A percentile compares a stretch with the other conserved stretches of the same genome.
phyloP scores from a whole-genome alignment of 2,888 invertebrate genomes.

The Oscheius myriophilus region DNA sequence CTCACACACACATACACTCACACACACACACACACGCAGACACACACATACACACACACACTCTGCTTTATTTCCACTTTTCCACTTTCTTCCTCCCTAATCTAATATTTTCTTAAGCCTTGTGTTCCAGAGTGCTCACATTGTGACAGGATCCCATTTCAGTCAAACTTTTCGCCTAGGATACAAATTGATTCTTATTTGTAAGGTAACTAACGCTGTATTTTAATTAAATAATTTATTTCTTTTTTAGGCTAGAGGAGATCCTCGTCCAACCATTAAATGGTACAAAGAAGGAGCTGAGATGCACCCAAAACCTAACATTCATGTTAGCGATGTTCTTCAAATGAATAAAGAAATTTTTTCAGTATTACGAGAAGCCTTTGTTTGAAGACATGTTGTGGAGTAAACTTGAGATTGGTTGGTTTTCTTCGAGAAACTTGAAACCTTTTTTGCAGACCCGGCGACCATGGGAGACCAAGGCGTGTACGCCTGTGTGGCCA shows the following conservation, averaged over 20 bases:
- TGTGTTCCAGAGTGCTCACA: slow-evolving; percentile 66
- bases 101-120: too few species aligned
- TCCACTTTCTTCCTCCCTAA: too few species aligned
- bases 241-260: slow-evolving; percentile 81
- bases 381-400: slow-evolving; percentile 62
- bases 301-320: slow-evolving; percentile 77
- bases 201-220: slow-evolving; percentile 71
- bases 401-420: slow-evolving; percentile 69
- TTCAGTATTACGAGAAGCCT: slow-evolving; percentile 68
- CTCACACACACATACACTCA: too few species aligned
- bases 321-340: slow-evolving; percentile 58
- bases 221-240: background rate
- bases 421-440: background rate
- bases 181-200: slow-evolving; percentile 91
- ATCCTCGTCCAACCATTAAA: slow-evolving; percentile 88
- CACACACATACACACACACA: too few species aligned
- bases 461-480: slow-evolving; percentile 71
- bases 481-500: slow-evolving; percentile 68
- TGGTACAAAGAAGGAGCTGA: slow-evolving; percentile 96
- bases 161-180: slow-evolving; percentile 77
- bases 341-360: background rate
- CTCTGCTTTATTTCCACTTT: background rate
- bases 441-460: slow-evolving; percentile 52
- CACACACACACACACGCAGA: too few species aligned
- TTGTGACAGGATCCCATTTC: slow-evolving; percentile 69